Evolutionary conservation across 2,888 invertebrate species (phyloP).

Genomic region (Callosobruchus maculatus): DNA sequence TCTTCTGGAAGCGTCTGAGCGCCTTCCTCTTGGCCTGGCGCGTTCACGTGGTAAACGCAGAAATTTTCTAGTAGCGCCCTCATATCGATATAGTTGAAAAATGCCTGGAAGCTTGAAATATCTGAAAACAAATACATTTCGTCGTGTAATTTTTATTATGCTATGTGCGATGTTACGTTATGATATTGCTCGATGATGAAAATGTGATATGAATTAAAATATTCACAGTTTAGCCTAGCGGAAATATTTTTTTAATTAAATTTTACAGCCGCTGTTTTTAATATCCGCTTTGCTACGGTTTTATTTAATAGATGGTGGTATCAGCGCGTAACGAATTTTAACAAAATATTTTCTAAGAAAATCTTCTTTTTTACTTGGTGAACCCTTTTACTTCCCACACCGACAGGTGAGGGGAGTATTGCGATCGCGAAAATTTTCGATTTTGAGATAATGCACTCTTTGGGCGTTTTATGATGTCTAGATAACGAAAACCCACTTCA

Average conservation of each 20-base stretch:
- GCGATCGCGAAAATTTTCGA: no score
- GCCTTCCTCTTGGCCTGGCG: constrained; percentile 97
- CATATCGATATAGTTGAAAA: constrained; percentile 93
- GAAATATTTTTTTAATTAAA: neutral
- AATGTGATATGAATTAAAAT: neutral
- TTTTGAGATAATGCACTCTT: no score
- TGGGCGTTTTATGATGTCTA: no score
- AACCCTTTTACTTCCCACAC: no score
- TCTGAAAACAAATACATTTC: constrained; percentile 54
- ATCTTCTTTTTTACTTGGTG: no score
- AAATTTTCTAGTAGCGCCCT: constrained; percentile 86
- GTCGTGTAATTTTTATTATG: neutral
- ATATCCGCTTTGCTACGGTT: no score
- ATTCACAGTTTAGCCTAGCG: neutral
- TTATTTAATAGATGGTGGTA: no score
- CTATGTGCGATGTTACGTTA: neutral
- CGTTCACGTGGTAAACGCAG: constrained; percentile 97
- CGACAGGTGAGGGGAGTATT: no score
- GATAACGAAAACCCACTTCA: no score
- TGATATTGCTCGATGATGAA: neutral
- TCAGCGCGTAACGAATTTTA: no score
- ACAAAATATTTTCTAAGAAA: no score
- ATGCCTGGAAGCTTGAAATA: constrained; percentile 86
- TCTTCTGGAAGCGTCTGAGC: constrained; percentile 89
- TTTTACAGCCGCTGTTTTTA: neutral